Conservation (phyloP, 1,140 invertebrate species). For the Ruditapes philippinarum region DNA sequence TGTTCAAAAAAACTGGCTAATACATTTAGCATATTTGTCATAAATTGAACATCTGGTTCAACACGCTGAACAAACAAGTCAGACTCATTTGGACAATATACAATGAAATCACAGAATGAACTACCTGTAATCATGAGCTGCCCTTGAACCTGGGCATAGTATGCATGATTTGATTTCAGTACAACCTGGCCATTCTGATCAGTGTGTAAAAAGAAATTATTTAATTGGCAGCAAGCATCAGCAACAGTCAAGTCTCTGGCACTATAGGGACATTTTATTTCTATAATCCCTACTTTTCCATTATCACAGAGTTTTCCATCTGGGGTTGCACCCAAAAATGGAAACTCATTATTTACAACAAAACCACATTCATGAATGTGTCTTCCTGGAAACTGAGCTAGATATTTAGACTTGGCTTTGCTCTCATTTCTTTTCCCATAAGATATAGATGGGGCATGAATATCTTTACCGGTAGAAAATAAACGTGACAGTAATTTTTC, state of each 20-base stretch:
- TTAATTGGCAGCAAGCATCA: background rate
- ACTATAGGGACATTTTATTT: background rate
- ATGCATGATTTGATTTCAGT: background rate
- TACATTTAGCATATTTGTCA: background rate
- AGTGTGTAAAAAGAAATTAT: background rate
- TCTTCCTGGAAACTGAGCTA: background rate
- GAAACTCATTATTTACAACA: conserved; percentile 36
- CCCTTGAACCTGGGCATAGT: background rate
- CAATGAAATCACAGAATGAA: background rate
- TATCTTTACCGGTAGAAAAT: background rate
- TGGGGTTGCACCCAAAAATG: conserved; percentile 23
- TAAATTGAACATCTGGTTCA: background rate
- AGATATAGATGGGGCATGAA: conserved; percentile 25
- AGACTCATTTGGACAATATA: background rate
- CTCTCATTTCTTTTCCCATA: conserved; percentile 66
- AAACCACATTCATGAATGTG: conserved; percentile 67
- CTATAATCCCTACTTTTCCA: background rate
- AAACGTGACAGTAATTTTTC: conserved; percentile 14
- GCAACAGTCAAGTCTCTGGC: background rate
- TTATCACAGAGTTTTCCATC: conserved; percentile 37
- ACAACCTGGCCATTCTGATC: background rate
- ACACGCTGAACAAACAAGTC: background rate
- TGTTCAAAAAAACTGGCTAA: too few species aligned
- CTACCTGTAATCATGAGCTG: background rate
- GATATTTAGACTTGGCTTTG: conserved; percentile 49